Evolutionary conservation across 2,113 vertebrate genomes (phyloP).

Genomic region (Crocuta crocuta): DNA sequence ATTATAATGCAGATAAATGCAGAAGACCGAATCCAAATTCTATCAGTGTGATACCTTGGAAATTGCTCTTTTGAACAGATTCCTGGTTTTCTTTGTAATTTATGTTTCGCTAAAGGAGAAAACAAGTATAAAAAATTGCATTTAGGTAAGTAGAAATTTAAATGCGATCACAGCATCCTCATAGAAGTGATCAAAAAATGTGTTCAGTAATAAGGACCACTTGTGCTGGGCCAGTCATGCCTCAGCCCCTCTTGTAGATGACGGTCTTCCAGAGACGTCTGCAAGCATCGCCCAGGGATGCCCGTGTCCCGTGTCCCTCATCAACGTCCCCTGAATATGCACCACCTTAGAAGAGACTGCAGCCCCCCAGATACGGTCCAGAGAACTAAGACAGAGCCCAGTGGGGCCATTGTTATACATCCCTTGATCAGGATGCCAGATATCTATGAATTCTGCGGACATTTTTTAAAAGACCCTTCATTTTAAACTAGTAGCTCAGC

Average conservation of each 20-base stretch:
- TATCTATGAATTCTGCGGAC: not conserved
- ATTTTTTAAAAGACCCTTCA: not conserved
- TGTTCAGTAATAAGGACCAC: fast-evolving
- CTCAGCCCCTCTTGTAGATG: not conserved
- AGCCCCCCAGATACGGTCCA: not conserved
- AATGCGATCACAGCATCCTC: fast-evolving
- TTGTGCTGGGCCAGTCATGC: not conserved
- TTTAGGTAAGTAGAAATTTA: not conserved
- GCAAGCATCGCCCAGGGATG: not conserved
- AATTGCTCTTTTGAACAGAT: not conserved
- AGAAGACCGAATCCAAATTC: not conserved
- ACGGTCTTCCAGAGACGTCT: not conserved
- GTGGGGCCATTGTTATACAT: not conserved
- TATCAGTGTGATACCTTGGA: not conserved
- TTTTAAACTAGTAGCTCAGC: not conserved
- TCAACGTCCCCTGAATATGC: not conserved
- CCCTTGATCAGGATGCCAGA: not conserved
- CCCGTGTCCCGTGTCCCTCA: not conserved
- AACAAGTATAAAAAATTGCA: not conserved
- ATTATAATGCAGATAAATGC: not conserved
- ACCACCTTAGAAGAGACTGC: not conserved
- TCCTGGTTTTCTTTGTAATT: not conserved
- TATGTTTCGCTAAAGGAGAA: not conserved
- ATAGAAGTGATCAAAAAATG: not conserved
- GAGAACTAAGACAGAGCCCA: not conserved